Evolutionary conservation across 2,797 vertebrate species (phyloP), one percentile per base, ranked within the genome.

Genomic region (Bryconaethiops microstoma): DNA sequence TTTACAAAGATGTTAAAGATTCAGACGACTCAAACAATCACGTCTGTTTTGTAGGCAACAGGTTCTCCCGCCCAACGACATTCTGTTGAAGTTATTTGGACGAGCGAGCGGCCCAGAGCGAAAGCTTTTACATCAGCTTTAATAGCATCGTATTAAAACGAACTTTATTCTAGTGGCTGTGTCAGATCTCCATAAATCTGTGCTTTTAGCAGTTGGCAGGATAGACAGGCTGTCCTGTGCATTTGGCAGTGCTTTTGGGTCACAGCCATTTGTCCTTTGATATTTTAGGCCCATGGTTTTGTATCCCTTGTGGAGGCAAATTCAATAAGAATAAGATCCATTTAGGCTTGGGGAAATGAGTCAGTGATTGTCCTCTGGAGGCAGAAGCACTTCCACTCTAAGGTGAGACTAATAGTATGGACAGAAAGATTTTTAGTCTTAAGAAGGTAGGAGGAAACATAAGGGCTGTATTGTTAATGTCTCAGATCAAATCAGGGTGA

Each of bases 141-240:
- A 77, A 50, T 74, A 59, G 52, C 57, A 6, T 17, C 45, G 60
- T 54, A 54, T 78, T 76, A 64, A 78, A 85, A 77, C 59, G 14
- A 64, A 73, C 59, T 71, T 78, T 59, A 75, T 62, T 78, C 65
- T 67, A 7, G 21, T 48, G 55, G 76, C 39, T 42, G 12, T 59
- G 40, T 57, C 64, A 81, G 12, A 9, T 8, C 17, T 62, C 75
- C 29, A 17, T 76, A 78, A 81, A 78, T 82, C 64, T 50, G 52
- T 74, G 74, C 45, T 83, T 84, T 84, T 85, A 80, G 71, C 74
- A 29, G 52, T 48, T 84, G 82, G 80, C 78, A 67, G 78, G 77
- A 21, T 64, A 21, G 63, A 65, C 59, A 25, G 57, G 69, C 64
- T 62, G 74, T 57, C 42, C 21, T 70, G 72, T 23, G 55, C 67